Conservation (phyloP, 2,113 vertebrate genomes). For the Brachypteracias leptosomus region DNA sequence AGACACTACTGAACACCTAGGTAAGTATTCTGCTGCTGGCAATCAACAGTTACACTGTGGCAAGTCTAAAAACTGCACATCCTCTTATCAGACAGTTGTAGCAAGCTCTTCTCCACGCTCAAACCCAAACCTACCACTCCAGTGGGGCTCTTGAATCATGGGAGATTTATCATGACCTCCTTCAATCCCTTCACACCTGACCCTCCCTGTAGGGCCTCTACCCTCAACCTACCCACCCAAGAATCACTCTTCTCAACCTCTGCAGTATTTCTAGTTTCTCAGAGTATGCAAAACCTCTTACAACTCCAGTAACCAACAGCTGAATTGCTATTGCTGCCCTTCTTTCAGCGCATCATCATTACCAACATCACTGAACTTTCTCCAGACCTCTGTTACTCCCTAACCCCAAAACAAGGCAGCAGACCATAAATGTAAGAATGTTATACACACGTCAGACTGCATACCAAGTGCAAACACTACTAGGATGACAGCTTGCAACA, state of each 20-base stretch:
- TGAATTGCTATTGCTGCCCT: neutral
- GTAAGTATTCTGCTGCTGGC: neutral
- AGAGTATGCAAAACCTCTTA: neutral
- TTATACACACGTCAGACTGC: neutral
- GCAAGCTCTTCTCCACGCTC: neutral
- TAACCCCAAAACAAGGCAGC: neutral
- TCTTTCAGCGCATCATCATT: neutral
- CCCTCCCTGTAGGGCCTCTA: rapidly evolving
- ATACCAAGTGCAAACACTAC: neutral
- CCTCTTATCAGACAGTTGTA: too few relatives aligned
- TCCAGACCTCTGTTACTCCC: neutral
- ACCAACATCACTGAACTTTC: neutral
- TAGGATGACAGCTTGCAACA: neutral
- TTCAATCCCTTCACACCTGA: neutral
- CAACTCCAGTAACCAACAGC: neutral
- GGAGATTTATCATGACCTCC: neutral
- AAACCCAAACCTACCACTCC: too few relatives aligned
- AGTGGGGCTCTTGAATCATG: neutral
- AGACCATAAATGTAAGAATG: rapidly evolving
- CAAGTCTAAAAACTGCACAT: neutral
- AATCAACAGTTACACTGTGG: neutral
- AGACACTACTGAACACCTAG: neutral
- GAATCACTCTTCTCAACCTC: neutral
- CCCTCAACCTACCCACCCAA: neutral
- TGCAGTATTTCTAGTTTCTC: neutral